These are phyloP conservation scores for Ceyx melanurus DNA, from an alignment of 2,113 vertebrate species.

Conservation along the genomic window DNA sequence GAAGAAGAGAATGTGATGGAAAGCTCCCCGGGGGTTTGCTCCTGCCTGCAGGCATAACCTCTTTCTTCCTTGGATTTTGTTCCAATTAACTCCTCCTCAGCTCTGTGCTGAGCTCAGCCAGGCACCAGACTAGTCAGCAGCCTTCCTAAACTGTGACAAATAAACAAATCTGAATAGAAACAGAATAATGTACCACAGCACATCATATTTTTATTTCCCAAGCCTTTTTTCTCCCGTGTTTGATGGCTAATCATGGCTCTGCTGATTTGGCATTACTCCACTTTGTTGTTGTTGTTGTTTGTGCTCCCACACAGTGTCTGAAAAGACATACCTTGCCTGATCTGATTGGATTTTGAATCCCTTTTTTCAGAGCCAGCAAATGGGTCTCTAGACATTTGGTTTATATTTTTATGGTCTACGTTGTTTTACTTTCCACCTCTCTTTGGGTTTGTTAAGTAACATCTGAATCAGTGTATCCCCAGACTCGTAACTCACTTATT, in stretches of 20 bases:
- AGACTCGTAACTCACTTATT: neutral
- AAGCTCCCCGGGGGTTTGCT: constrained; percentile 27
- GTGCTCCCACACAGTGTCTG: neutral
- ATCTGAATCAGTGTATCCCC: neutral
- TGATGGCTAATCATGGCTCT: neutral
- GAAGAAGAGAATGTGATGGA: constrained; percentile 40
- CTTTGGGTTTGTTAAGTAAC: neutral
- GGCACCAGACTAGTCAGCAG: neutral
- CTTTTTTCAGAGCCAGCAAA: neutral
- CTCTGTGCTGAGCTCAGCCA: constrained; percentile 19
- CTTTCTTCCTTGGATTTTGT: constrained; percentile 26
- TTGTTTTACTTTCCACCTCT: neutral
- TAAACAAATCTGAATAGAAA: constrained; percentile 10
- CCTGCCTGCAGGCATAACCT: constrained; percentile 38
- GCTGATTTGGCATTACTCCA: neutral
- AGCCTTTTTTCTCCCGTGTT: neutral
- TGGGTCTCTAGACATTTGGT: neutral
- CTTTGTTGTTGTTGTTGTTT: neutral
- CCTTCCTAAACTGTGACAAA: neutral
- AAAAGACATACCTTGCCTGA: neutral
- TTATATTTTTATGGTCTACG: neutral
- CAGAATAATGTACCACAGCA: neutral
- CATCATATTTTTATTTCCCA: neutral
- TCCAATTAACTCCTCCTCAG: constrained; percentile 45
- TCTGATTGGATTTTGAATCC: neutral